Percentiles rank a stretch among this genome's conserved stretches.
These are phyloP conservation scores for Lineus longissimus DNA, from an alignment of 1,140 invertebrate species.

Conservation along the genomic window DNA sequence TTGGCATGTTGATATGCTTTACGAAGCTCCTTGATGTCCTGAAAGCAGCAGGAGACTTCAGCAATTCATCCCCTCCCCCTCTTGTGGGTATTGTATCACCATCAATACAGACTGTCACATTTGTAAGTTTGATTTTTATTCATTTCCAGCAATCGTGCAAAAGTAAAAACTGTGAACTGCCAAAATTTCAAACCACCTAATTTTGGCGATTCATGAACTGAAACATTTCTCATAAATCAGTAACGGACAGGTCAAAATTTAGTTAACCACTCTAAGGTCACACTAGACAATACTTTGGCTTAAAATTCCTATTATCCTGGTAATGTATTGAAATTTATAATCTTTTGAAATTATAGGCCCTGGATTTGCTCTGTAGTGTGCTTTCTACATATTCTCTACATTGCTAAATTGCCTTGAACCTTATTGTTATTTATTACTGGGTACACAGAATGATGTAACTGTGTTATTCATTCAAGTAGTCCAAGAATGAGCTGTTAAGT, in stretches of 20 bases:
- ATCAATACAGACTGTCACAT: conserved; percentile 11
- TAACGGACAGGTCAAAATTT: not conserved
- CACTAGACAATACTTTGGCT: no score
- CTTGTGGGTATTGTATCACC: not conserved
- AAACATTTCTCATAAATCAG: not conserved
- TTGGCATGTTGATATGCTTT: not conserved
- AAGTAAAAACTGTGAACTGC: not conserved
- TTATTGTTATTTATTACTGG: no score
- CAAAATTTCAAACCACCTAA: not conserved
- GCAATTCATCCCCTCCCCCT: not conserved
- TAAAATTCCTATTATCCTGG: not conserved
- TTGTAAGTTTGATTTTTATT: conserved; percentile 9
- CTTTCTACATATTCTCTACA: no score
- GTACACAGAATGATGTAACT: no score
- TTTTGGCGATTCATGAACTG: not conserved
- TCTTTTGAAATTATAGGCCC: no score
- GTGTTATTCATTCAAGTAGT: no score
- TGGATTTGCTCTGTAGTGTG: no score
- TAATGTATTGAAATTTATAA: no score
- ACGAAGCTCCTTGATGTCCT: not conserved
- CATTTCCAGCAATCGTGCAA: not conserved
- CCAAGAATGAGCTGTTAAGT: no score
- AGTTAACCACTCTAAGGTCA: no score
- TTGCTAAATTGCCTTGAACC: no score
- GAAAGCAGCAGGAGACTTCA: not conserved